Evolutionary conservation across 1,140 invertebrate genomes (phyloP), one percentile per base, ranked within the genome.

Genomic region (Drosophila malerkotliana): DNA sequence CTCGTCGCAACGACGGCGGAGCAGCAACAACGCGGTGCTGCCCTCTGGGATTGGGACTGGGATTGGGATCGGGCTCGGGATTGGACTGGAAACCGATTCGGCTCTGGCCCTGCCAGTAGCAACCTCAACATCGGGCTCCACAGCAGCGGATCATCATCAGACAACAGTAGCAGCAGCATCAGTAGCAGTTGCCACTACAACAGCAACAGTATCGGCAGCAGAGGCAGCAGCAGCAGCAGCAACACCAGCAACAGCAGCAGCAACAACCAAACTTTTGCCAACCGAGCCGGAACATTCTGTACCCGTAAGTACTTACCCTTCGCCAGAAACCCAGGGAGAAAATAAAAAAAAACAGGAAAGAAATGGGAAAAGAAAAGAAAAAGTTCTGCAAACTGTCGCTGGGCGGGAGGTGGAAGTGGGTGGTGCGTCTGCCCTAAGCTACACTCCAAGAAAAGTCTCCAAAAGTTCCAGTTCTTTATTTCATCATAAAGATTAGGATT

Each of bases 211-310:
- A 62, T 14, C 61, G 62, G 24, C 60, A 74, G 14, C 66, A 56
- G n/a, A n/a, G n/a, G 14, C 61, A 77, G 18, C 57, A 55, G 49
- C 71, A 51, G 41, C 73, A 63, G 47, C 73, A 74, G 14, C 66
- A 55, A n/a, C 61, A 77, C 14, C 57, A 55, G 49, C 71, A 51
- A 34, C 73, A 63, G 47, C 73, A 73, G 26, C 41, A 74, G 28
- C 45, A 89, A 41, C 74, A 91, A 61, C 87, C 79, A 84, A 72
- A 79, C 84, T 90, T 91, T 90, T 91, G 75, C 74, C 89, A 79
- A 87, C 74, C 72, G 88, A 91, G 90, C 90, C 90, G 90, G 90
- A 91, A 91, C 82, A 91, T 89, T 83, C 88, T 90, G 90, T 91
- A 91, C 90, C 90, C 90, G 90, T 91, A 91, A 91, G 90, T 91